A percentile compares a stretch with the other conserved stretches of the same genome.
These are phyloP conservation scores for Scelioninae gen. 1 DNA, from an alignment of 2,888 invertebrate genomes.

Conservation along the genomic window DNA sequence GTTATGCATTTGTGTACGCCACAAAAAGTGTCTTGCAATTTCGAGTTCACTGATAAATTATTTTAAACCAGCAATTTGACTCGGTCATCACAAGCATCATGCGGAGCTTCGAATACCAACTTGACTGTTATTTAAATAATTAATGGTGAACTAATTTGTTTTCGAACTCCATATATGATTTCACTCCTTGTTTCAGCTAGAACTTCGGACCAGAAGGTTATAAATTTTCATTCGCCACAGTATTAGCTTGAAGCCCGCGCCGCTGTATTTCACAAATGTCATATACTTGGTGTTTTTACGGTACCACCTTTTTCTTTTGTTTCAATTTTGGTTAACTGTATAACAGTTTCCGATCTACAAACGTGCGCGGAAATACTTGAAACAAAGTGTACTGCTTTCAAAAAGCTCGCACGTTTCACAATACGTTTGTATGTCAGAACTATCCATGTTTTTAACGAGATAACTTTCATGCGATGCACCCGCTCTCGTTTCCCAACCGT, in stretches of 20 bases:
- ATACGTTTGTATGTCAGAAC: conserved; percentile 67
- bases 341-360: conserved; percentile 65
- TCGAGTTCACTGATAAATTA: conserved; percentile 25
- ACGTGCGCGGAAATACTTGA: conserved; percentile 69
- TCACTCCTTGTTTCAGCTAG: conserved; percentile 17
- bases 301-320: conserved; percentile 35
- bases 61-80: conserved; percentile 28
- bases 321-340: conserved; percentile 67
- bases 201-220: conserved; percentile 9
- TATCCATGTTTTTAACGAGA: conserved; percentile 73
- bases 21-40: conserved; percentile 52
- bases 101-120: not conserved
- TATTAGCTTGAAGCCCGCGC: conserved; percentile 29
- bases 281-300: conserved; percentile 36
- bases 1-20: conserved; percentile 41
- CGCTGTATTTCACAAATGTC: conserved; percentile 39
- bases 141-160: conserved; percentile 5
- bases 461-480: conserved; percentile 72
- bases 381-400: conserved; percentile 64
- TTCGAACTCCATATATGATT: not conserved
- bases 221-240: conserved; percentile 33
- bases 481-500: conserved; percentile 48
- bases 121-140: too few species aligned
- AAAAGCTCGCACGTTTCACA: conserved; percentile 70
- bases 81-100: conserved; percentile 14